A percentile compares a stretch with the other conserved stretches of the same genome.
Conservation (phyloP, 2,797 vertebrate genomes). For the Myripristis murdjan region DNA sequence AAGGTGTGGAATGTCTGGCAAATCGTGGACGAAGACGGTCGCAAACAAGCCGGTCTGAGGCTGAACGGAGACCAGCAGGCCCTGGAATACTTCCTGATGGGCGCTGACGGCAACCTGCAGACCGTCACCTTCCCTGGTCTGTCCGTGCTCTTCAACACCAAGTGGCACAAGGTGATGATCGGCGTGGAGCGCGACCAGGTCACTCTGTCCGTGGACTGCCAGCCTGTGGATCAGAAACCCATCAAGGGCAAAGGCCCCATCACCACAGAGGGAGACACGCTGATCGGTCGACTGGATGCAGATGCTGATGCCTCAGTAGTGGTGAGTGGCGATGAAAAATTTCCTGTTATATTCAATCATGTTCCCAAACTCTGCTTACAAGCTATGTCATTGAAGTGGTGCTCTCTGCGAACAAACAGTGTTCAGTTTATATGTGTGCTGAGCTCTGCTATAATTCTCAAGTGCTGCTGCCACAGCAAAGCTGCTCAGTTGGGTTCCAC, state of each 20-base stretch:
- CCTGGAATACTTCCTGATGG: conserved; percentile 88
- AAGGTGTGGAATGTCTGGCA: conserved; percentile 91
- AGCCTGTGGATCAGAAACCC: conserved; percentile 85
- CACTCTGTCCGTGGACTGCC: conserved; percentile 88
- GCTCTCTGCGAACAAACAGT: conserved; percentile 46
- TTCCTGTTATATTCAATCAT: conserved; percentile 41
- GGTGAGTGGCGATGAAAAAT: conserved; percentile 75
- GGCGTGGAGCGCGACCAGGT: conserved; percentile 86
- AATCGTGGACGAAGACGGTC: conserved; percentile 84
- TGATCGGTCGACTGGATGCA: conserved; percentile 86
- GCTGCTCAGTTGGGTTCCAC: conserved; percentile 71
- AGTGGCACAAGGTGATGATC: conserved; percentile 91
- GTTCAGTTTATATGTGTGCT: conserved; percentile 62
- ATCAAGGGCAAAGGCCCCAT: conserved; percentile 88
- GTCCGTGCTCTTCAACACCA: conserved; percentile 89
- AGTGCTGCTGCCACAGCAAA: conserved; percentile 73
- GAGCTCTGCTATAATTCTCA: conserved; percentile 67
- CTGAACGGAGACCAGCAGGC: conserved; percentile 88
- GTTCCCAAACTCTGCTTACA: conserved; percentile 9
- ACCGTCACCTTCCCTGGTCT: conserved; percentile 86
- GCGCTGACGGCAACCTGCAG: conserved; percentile 85
- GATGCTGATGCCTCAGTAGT: conserved; percentile 86
- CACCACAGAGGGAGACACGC: conserved; percentile 88
- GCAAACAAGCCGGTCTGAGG: conserved; percentile 86
- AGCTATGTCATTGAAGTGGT: conserved; percentile 30